Evolutionary conservation across 2,113 vertebrate genomes (phyloP).

Genomic region (Brachyistius frenatus): DNA sequence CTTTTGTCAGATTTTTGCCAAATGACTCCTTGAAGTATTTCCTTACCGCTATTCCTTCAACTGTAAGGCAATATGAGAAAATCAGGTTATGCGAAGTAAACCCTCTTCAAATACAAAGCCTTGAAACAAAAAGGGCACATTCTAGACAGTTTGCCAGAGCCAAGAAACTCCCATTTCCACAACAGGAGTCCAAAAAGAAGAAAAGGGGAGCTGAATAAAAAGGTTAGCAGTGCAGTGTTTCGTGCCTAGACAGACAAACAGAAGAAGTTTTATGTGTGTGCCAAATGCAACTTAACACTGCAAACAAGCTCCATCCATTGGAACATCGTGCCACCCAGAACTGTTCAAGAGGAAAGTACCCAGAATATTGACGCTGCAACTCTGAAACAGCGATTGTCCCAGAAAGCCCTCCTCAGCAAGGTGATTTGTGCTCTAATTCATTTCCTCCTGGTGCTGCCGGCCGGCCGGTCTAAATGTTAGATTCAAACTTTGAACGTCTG

Average conservation of each 20-base stretch:
- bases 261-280: conserved; percentile 78
- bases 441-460: conserved; percentile 39
- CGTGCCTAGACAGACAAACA: conserved; percentile 80
- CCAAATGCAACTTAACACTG: conserved; percentile 81
- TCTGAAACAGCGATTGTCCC: conserved; percentile 34
- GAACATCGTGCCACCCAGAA: conserved; percentile 72
- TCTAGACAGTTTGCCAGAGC: conserved; percentile 58
- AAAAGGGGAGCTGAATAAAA: conserved; percentile 70
- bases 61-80: conserved; percentile 62
- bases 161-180: conserved; percentile 70
- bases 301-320: conserved; percentile 75
- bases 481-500: conserved; percentile 65
- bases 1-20: conserved; percentile 9
- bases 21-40: conserved; percentile 33
- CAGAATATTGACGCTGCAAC: conserved; percentile 39
- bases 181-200: conserved; percentile 64
- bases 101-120: conserved; percentile 68
- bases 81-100: conserved; percentile 71
- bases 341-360: conserved; percentile 45
- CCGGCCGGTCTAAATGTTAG: conserved; percentile 19
- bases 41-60: conserved; percentile 11
- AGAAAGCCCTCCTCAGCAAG: conserved; percentile 48
- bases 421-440: conserved; percentile 58
- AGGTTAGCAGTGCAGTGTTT: conserved; percentile 77
- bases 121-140: conserved; percentile 63